phyloP scores from a whole-genome alignment of 2,797 vertebrate species.

The Danio kyathit region DNA sequence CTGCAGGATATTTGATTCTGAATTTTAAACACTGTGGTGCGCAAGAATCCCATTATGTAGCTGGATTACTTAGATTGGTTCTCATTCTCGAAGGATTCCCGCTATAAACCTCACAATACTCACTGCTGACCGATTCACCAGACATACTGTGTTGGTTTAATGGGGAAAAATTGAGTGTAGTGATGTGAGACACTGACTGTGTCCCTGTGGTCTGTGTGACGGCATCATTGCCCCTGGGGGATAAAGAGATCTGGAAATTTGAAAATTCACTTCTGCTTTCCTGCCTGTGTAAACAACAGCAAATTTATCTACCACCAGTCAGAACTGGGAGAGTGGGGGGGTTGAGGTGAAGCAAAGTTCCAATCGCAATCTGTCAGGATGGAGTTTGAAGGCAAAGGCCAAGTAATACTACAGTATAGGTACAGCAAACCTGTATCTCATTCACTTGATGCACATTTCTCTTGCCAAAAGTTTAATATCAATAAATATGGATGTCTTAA shows the following conservation, averaged over 20 bases:
- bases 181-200: slow-evolving; percentile 31
- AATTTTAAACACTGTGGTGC: slow-evolving; percentile 24
- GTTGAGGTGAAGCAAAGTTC: neutral
- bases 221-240: slow-evolving; percentile 16
- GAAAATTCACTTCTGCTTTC: neutral
- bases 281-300: slow-evolving; percentile 1
- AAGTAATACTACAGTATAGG: neutral
- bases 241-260: neutral
- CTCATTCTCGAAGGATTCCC: slow-evolving; percentile 32
- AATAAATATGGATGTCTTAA: neutral
- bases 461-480: neutral
- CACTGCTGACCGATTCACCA: slow-evolving; percentile 20
- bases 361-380: neutral
- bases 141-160: neutral
- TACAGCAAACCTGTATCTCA: neutral
- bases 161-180: slow-evolving; percentile 23
- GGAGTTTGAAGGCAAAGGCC: neutral
- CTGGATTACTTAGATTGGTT: slow-evolving; percentile 35
- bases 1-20: slow-evolving; percentile 1
- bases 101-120: slow-evolving; percentile 23
- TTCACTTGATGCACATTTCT: neutral
- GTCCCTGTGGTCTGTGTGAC: neutral
- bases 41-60: slow-evolving; percentile 33
- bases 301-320: neutral
- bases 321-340: neutral